Conservation (phyloP, 1,140 invertebrate genomes). For the Pseudomyrmex sp. region DNA sequence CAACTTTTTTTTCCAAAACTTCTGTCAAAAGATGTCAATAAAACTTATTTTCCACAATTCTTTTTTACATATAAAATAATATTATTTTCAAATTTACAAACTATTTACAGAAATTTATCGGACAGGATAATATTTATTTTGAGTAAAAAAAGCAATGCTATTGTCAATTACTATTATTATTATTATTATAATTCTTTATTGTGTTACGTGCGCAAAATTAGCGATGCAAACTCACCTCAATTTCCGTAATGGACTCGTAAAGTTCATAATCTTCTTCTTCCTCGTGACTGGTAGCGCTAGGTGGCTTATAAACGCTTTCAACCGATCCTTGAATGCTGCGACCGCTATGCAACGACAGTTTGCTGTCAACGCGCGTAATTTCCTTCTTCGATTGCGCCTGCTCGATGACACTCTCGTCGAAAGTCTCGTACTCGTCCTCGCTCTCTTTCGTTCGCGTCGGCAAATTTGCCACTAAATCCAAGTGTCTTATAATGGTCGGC, state of each 20-base stretch:
- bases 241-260: constrained; percentile 82
- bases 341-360: constrained; percentile 75
- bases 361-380: constrained; percentile 72
- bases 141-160: too few species aligned
- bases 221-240: constrained; percentile 65
- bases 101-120: too few species aligned
- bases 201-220: too few species aligned
- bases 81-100: too few species aligned
- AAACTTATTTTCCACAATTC: too few species aligned
- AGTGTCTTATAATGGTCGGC: constrained; percentile 74
- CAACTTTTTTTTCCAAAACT: too few species aligned
- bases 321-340: constrained; percentile 71
- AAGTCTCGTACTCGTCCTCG: constrained; percentile 81
- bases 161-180: too few species aligned
- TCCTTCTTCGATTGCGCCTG: constrained; percentile 70
- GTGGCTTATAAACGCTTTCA: constrained; percentile 79
- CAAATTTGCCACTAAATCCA: constrained; percentile 82
- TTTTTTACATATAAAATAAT: too few species aligned
- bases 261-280: constrained; percentile 78
- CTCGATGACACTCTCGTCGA: constrained; percentile 77
- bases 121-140: too few species aligned
- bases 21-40: too few species aligned
- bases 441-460: constrained; percentile 76
- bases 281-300: constrained; percentile 75
- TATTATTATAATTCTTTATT: too few species aligned